These are phyloP conservation scores for Campopleginae sp. DNA, from an alignment of 2,888 invertebrate genomes.

Conservation along the genomic window DNA sequence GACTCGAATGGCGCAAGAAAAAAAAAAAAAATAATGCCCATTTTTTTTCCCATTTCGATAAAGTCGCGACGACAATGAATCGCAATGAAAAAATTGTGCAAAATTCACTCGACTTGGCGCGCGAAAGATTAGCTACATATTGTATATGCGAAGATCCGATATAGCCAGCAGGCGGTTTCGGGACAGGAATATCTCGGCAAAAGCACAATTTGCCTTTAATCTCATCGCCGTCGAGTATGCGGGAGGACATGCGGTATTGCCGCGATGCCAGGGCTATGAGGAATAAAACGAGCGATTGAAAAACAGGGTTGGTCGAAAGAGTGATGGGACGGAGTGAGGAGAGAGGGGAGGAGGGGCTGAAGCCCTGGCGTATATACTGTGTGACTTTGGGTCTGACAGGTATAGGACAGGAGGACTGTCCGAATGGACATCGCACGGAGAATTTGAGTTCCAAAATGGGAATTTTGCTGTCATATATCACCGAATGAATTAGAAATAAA, in stretches of 20 bases:
- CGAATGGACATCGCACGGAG: constrained; percentile 48
- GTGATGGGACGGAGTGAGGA: neutral
- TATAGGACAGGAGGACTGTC: constrained; percentile 54
- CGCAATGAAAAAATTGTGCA: neutral
- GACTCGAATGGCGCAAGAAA: neutral
- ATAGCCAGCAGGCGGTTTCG: constrained; percentile 10
- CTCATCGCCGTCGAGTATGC: constrained; percentile 52
- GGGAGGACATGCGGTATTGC: constrained; percentile 20
- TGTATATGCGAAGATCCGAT: constrained; percentile 35
- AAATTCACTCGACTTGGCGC: neutral
- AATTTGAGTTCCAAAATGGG: constrained; percentile 63
- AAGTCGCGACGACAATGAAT: neutral
- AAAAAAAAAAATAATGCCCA: neutral
- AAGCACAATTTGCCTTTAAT: constrained; percentile 66
- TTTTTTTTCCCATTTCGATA: neutral
- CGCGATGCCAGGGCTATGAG: constrained; percentile 18
- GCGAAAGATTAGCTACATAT: constrained; percentile 7
- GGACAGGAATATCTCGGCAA: constrained; percentile 55
- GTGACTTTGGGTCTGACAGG: constrained; percentile 58
- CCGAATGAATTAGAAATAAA: constrained; percentile 40
- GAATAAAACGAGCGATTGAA: constrained; percentile 49
- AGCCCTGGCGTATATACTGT: constrained; percentile 2
- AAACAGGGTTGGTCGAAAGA: constrained; percentile 6
- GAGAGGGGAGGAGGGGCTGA: neutral
- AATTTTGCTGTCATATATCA: constrained; percentile 58